Base-by-base conservation (phyloP, 1,140 invertebrate species). In the Eumaeus atala region DNA sequence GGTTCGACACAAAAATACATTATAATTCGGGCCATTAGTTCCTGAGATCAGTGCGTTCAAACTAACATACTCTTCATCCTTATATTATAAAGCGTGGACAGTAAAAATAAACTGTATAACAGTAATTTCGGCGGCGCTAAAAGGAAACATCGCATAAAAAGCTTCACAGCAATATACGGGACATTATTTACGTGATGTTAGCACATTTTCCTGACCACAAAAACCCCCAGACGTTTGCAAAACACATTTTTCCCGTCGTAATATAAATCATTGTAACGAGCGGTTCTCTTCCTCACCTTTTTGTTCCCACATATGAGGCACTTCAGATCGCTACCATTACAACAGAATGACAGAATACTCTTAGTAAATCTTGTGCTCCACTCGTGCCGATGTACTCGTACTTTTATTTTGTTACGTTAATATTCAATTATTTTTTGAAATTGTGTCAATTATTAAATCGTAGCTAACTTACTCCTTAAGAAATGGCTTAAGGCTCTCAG, bases 211-310 rank as follows among this genome's bases (percentile, higher is more conserved):
- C 54, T 67, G 69, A 66, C 72, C 72, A 65, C 62, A 50, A 52
- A 63, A 65, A 65, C 59, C 58, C 56, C 52, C 52, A 48, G 54
- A 58, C 51, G 57, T 63, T 44, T 9, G 33, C 40, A 54, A 51
- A 51, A 54, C 50, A 51, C 51, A 53, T 53, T 63, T 59, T 75
- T 74, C 64, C 62, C 55, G 42, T 48, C 51, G 37, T 56, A 58
- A 64, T 70, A 79, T 83, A 80, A 80, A 83, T 83, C 77, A 83
- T 77, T 67, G 63, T 77, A 77, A 79, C 76, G 74, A 80, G 67
- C 67, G 57, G 58, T 61, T 65, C 52, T 67, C 68, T 79, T 64
- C 80, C 72, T 71, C 78, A 71, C 71, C 61, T 70, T 77, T 74
- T 72, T 70, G 62, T 66, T 61, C 47, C 56, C 37, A 44, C 48